Conservation (phyloP, 2,888 invertebrate genomes). For the Calameuta filiformis region DNA sequence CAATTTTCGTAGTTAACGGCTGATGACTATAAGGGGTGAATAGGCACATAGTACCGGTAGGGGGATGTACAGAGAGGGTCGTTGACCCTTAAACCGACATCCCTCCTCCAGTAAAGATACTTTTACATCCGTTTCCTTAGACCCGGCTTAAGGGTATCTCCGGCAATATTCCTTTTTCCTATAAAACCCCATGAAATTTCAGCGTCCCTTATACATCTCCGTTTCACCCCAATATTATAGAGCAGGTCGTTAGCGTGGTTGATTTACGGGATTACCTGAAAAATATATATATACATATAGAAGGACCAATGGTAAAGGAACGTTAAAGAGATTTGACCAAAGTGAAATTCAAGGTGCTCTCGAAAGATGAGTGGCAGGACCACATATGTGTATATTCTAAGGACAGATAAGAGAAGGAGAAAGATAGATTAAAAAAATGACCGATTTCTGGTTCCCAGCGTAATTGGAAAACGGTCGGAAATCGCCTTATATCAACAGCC, state of each 20-base stretch:
- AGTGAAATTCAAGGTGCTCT: neutral
- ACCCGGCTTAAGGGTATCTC: neutral
- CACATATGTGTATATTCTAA: neutral
- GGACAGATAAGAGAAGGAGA: no score
- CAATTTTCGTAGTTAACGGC: neutral
- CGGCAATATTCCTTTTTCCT: neutral
- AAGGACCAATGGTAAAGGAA: neutral
- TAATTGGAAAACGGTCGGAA: conserved; percentile 40
- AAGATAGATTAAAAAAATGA: no score
- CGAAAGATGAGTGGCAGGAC: neutral
- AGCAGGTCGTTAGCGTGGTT: neutral
- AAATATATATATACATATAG: neutral
- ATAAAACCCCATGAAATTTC: neutral
- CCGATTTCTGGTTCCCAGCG: conserved; percentile 14
- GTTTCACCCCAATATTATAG: neutral
- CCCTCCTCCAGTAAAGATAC: neutral
- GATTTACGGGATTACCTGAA: neutral
- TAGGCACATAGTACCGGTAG: neutral
- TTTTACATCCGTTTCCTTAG: neutral
- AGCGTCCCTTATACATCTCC: neutral
- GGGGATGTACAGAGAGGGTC: neutral
- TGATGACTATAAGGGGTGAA: neutral
- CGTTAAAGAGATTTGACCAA: neutral
- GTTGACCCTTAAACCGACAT: neutral
- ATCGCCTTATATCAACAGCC: conserved; percentile 9